Evolutionary conservation across 2,113 vertebrate genomes (phyloP).

Genomic region (Cheirogaleus medius): DNA sequence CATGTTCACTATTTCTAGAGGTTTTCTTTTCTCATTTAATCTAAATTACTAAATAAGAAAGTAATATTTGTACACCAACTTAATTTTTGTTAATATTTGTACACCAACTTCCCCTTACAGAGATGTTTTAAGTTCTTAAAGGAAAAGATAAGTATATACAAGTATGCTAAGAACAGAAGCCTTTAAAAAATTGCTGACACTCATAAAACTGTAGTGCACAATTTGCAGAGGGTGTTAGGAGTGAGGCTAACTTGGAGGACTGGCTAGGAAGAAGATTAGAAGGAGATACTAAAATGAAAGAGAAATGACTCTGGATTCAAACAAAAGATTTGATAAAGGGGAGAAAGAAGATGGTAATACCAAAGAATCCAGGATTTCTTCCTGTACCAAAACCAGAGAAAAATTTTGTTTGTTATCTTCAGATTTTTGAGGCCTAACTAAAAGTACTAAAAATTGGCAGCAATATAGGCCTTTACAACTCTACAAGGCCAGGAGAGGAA

Average conservation of each 20-base stretch:
- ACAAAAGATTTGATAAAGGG: not conserved
- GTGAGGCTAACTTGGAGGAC: not conserved
- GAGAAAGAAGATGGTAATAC: not conserved
- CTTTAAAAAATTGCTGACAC: not conserved
- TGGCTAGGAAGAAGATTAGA: not conserved
- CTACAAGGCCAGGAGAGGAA: not conserved
- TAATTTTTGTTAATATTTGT: not conserved
- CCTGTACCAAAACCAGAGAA: not conserved
- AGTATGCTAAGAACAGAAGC: not conserved
- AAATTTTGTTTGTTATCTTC: not conserved
- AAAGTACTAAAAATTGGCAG: not conserved
- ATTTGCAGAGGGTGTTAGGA: not conserved
- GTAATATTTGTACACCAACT: not conserved
- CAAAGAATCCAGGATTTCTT: not conserved
- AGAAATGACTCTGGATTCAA: not conserved
- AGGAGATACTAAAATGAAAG: not conserved
- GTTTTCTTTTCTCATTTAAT: not conserved
- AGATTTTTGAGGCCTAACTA: not conserved
- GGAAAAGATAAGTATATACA: not conserved
- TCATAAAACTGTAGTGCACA: not conserved
- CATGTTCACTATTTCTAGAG: not conserved
- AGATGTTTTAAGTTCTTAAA: conserved; percentile 4
- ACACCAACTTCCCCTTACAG: not conserved
- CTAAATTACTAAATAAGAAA: not conserved
- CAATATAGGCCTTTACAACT: not conserved